Base-by-base conservation (phyloP, 2,888 invertebrate genomes). In the Noctua fimbriata region DNA sequence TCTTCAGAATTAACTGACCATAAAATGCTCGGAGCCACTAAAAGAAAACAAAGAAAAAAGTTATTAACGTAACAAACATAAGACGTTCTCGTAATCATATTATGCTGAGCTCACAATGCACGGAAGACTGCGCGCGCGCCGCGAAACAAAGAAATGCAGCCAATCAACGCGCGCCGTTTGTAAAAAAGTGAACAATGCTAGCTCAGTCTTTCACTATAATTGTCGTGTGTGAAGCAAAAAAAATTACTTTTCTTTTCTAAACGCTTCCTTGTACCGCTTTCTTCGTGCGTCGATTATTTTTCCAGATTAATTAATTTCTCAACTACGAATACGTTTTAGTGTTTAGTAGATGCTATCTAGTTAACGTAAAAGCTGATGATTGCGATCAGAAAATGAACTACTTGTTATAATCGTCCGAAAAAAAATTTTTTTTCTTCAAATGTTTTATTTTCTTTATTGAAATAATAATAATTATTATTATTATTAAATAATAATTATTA, bases 241-340 rank as follows among this genome's bases (percentile, higher is more conserved):
- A 91, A 92, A 89, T 90, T 88, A 95, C 95, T 96, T 96, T 96
- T 96, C 92, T 95, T 96, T 96, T 95, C 94, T 93, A 93, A 93
- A 88, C 86, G 92, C 94, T 95, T 96, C 95, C 95, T 94, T 90
- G 86, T 92, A 92, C 71, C 91, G 92, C 93, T 94, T 93, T 94
- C 94, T 90, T 92, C 84, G 85, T 52, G 55, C 41, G 55, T 73
- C 67, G 28, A 73, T 73, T 87, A 77, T 83, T 49, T 79, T 81
- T 72, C 60, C 75, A 81, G 70, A 82, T 78, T 79, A 84, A 81
- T 71, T 80, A 71, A 73, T 78, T 77, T 79, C 58, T 66, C 24
- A 60, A 76, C 49, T 49, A 21, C 28, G 66, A 63, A 65, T 52
- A 63, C n/a, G n/a, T 67, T 73, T 71, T 72, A 55, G 12, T 49